Base-by-base conservation (phyloP, 2,888 invertebrate species). In the Rhopalosiphum nymphaeae region DNA sequence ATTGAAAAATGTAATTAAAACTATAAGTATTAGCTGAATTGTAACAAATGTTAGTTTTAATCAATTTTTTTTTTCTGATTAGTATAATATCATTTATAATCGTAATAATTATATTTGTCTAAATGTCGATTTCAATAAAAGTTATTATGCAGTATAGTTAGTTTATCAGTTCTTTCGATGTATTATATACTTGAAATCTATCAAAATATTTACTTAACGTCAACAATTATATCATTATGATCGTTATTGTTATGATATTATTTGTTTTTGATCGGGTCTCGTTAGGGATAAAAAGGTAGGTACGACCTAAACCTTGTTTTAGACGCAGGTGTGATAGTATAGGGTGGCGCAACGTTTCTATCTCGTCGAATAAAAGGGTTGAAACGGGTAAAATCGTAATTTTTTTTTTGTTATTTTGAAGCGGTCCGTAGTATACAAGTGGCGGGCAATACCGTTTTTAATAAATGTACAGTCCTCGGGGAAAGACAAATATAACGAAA, bases 391-490 rank as follows among this genome's bases (percentile, higher is more conserved):
- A n/a, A 85, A 85, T 91, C 10, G n/a, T 53, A 53, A 21, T 91
- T 78, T 78, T 88, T 53, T 53, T 25, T 57, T 57, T 57, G 11
- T 84, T 42, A 10, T 42, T 36, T 10, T 16, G 13, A 46, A 90
- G n/a, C 67, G 42, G 42, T 57, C 1, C 1, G 44, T n/a, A 1
- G 44, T 46, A 7, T 46, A 16, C 53, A 53, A 49, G 36, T 36
- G n/a, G 25, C 56, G 13, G 56, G 36, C 44, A 57, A 67, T 29
- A 88, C 44, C 25, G 56, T 56, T 88, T 53, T 89, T 93, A 84
- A 93, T 84, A 90, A 49, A 93, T 42, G 85, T 85, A 85, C n/a
- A 5, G 42, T 44, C 29, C 46, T 44, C 46, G 61, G 49, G 85
- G 49, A n/a, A 26, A 46, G 29, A 42, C 26, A 92, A 92, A 87